phyloP scores from a whole-genome alignment of 2,797 vertebrate genomes.

The Lophius americanus region DNA sequence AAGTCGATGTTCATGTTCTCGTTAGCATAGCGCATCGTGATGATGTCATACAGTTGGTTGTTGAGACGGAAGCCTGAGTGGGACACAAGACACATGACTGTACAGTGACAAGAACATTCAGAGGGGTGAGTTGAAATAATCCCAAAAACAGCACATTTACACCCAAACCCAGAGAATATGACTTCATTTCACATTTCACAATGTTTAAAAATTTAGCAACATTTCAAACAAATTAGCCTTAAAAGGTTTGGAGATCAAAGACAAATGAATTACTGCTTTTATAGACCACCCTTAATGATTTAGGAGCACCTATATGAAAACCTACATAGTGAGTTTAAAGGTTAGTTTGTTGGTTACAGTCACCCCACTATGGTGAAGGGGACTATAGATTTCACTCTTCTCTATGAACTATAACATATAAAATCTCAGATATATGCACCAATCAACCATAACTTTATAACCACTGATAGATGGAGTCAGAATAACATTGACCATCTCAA shows the following conservation, averaged over 20 bases:
- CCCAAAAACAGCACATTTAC: slow-evolving; percentile 6
- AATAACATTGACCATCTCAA: too few relatives aligned
- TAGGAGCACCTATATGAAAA: too few relatives aligned
- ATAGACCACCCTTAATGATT: too few relatives aligned
- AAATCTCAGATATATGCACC: background rate
- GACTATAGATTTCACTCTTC: background rate
- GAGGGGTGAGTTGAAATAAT: slow-evolving; percentile 58
- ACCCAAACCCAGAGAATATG: background rate
- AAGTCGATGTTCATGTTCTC: slow-evolving; percentile 97
- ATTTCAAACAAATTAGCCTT: background rate
- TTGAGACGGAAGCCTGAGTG: slow-evolving; percentile 94
- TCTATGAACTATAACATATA: background rate
- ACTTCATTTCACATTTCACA: background rate
- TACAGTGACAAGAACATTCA: slow-evolving; percentile 79
- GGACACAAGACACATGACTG: slow-evolving; percentile 83
- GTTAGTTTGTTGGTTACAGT: too few relatives aligned
- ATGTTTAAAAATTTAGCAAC: background rate
- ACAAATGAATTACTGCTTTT: too few relatives aligned
- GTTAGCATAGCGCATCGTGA: slow-evolving; percentile 95
- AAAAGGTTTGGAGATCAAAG: background rate
- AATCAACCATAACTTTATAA: too few relatives aligned
- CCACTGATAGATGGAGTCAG: too few relatives aligned
- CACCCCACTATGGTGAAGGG: too few relatives aligned
- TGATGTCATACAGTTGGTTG: slow-evolving; percentile 97
- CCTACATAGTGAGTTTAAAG: too few relatives aligned